These are phyloP conservation scores for Osmerus mordax DNA, from an alignment of 2,113 vertebrate species.

Conservation along the genomic window DNA sequence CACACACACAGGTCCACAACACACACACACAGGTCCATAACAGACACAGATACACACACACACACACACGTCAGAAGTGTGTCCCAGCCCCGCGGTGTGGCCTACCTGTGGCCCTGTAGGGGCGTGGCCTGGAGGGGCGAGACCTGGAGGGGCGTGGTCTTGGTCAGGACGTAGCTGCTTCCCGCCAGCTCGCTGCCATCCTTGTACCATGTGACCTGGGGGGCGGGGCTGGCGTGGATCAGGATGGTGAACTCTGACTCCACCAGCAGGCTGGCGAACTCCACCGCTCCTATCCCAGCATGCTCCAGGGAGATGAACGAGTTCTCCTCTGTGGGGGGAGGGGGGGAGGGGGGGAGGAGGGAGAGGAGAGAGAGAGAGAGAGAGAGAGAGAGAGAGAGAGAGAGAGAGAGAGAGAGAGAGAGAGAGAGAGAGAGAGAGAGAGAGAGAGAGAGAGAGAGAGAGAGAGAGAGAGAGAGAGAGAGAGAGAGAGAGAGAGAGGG, in stretches of 20 bases:
- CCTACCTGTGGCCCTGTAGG: constrained; percentile 81
- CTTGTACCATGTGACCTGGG: constrained; percentile 86
- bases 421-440: constrained; percentile 4
- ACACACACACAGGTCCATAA: neutral
- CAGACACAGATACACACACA: neutral
- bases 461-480: constrained; percentile 3
- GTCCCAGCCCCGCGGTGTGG: neutral
- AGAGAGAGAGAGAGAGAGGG: neutral
- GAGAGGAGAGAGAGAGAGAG: neutral
- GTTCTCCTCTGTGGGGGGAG: constrained; percentile 68
- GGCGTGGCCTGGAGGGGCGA: constrained; percentile 56
- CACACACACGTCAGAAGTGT: neutral
- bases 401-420: neutral
- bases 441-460: neutral
- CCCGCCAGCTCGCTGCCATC: constrained; percentile 75
- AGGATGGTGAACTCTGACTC: constrained; percentile 84
- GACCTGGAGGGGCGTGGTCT: constrained; percentile 69
- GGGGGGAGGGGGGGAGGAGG: constrained; percentile 37
- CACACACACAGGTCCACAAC: neutral
- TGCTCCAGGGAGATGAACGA: constrained; percentile 84
- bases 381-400: constrained; percentile 12
- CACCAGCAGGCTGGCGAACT: constrained; percentile 81
- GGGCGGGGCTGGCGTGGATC: constrained; percentile 81
- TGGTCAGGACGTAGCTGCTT: constrained; percentile 78
- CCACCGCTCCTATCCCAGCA: constrained; percentile 74